Percentiles rank a stretch among this genome's conserved stretches.
These are phyloP conservation scores for Meleagris gallopavo DNA, from an alignment of 2,113 vertebrate species.

Conservation along the genomic window DNA sequence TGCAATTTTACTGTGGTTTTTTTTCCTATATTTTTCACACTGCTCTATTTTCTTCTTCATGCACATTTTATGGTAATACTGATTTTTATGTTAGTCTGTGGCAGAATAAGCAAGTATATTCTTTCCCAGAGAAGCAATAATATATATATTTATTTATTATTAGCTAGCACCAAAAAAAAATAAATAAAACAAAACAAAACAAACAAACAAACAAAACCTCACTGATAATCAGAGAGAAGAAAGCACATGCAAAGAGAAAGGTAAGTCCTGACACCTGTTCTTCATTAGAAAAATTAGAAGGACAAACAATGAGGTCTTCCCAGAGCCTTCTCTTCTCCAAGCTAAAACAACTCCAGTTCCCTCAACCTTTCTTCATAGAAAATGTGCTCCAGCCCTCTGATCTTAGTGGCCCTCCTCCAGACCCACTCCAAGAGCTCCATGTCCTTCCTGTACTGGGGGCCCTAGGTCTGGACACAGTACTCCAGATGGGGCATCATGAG, in stretches of 20 bases:
- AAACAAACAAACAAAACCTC: too few species aligned
- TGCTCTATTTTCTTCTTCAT: conserved; percentile 2
- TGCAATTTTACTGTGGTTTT: not conserved
- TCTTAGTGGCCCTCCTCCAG: too few species aligned
- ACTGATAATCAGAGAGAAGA: not conserved
- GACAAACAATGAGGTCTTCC: not conserved
- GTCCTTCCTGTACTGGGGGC: too few species aligned
- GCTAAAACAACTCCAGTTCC: too few species aligned
- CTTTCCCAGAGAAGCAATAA: not conserved
- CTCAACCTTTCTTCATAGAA: too few species aligned
- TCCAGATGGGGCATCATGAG: too few species aligned
- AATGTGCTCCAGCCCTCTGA: too few species aligned
- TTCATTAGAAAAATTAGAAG: conserved; percentile 8
- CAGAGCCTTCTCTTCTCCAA: too few species aligned
- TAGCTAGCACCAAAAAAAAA: not conserved
- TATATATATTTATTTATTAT: not conserved
- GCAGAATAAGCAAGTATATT: not conserved
- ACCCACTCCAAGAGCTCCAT: too few species aligned
- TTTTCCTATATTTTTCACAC: not conserved
- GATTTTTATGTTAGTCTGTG: conserved; percentile 7
- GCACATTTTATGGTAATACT: not conserved
- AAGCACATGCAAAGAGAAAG: not conserved
- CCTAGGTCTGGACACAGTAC: too few species aligned
- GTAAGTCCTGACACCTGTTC: not conserved
- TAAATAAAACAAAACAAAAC: too few species aligned